Base-by-base conservation (phyloP, 23 tunicate species). In the Phallusia fumigata region DNA sequence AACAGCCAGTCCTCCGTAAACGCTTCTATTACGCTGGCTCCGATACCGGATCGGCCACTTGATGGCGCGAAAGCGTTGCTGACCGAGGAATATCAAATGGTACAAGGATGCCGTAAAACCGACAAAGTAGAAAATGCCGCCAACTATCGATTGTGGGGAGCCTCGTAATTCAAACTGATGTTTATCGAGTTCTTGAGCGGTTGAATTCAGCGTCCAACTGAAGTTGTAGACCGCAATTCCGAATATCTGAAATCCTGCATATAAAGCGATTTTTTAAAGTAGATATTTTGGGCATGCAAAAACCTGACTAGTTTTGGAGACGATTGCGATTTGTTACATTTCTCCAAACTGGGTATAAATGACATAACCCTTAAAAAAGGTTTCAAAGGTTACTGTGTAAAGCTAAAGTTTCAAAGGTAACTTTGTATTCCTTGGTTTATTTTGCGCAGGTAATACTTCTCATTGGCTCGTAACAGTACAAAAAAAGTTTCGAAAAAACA, bases 81-180 rank as follows among this genome's bases (percentile, higher is more conserved):
- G 47, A 22, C 82, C 58, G 0, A 85, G 69, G 18, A 64, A 79
- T 5, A 79, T 81, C 40, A 85, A 77, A 79, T 85, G 88, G 33
- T 85, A 85, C 16, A 85, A 45, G 21, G 88, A 85, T 0, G 88
- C 65, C 0, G 88, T 78, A 58, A 85, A 79, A 30, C 83, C 83
- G 44, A 85, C 69, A 18, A 85, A 26, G 50, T 65, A 65, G 30
- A 85, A 85, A 12, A 65, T 79, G 35, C 88, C 88, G 32, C 83
- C 83, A 0, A 31, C 78, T 0, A 69, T 51, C 8, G 88, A 82
- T n/a, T 53, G 40, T 32, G 79, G 65, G 0, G 83, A 36, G 10
- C 83, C 83, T 33, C 77, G 34, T 33, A 74, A 74, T 16, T 74
- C 15, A 0, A 30, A 58, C 69, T 58, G 69, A 24, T 58, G 69